Percentiles rank a stretch among this genome's conserved stretches.
These are phyloP conservation scores for Heliothis virescens DNA, from an alignment of 1,140 invertebrate genomes.

Conservation along the genomic window DNA sequence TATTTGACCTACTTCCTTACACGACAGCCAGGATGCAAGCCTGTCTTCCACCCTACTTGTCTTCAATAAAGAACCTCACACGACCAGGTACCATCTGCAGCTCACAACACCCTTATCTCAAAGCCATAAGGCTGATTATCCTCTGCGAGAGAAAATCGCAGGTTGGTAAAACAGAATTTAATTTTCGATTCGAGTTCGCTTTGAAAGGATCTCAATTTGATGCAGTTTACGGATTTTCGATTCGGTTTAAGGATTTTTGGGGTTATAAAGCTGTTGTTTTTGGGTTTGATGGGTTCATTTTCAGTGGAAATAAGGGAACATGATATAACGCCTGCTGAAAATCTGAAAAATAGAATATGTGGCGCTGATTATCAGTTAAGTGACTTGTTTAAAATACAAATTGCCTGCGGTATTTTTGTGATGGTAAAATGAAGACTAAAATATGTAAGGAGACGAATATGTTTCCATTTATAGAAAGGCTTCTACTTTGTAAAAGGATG, in stretches of 20 bases:
- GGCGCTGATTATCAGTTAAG: too few relatives aligned
- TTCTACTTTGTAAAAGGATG: too few relatives aligned
- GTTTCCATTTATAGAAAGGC: too few relatives aligned
- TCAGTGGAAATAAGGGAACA: neutral
- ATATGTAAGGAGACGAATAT: too few relatives aligned
- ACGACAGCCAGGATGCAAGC: conserved; percentile 18
- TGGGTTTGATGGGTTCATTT: neutral
- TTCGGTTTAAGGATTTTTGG: neutral
- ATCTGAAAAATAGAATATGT: too few relatives aligned
- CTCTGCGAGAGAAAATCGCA: neutral
- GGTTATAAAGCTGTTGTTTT: neutral
- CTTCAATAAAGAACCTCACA: conserved; percentile 33
- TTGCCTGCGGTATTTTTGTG: too few relatives aligned
- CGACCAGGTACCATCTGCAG: neutral
- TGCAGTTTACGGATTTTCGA: conserved; percentile 33
- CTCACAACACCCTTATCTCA: neutral
- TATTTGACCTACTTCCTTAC: conserved; percentile 15
- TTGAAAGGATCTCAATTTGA: conserved; percentile 28
- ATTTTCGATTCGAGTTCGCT: conserved; percentile 26
- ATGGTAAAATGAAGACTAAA: too few relatives aligned
- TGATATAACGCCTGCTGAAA: too few relatives aligned
- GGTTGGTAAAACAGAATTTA: conserved; percentile 27
- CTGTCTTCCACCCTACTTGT: conserved; percentile 37
- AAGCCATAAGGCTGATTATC: neutral
- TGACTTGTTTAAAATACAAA: too few relatives aligned